Conservation (phyloP, 2,113 vertebrate genomes). For the Edolisoma coerulescens region DNA sequence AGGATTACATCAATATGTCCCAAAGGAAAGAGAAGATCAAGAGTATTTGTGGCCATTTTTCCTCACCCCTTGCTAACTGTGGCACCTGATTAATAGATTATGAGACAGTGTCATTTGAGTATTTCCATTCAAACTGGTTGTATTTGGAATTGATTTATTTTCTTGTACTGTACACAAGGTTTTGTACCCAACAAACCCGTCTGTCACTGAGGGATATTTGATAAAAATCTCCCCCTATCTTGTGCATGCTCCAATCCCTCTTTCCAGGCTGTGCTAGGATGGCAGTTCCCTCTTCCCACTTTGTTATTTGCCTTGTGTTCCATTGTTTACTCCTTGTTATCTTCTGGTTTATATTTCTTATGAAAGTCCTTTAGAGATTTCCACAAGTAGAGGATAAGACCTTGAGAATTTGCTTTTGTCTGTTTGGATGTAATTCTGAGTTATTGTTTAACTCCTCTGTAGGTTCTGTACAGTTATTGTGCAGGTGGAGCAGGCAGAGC, state of each 20-base stretch:
- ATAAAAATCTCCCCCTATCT: not conserved
- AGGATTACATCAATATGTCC: not conserved
- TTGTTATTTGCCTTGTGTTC: not conserved
- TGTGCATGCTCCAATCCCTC: not conserved
- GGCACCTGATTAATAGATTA: not conserved
- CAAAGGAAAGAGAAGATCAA: not conserved
- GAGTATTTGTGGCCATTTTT: not conserved
- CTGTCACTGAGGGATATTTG: not conserved
- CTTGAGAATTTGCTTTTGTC: conserved; percentile 15
- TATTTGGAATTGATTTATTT: not conserved
- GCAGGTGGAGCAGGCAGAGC: not conserved
- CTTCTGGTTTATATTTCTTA: not conserved
- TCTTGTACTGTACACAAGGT: not conserved
- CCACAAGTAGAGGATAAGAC: not conserved
- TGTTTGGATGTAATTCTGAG: not conserved
- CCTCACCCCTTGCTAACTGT: not conserved
- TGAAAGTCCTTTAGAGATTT: not conserved
- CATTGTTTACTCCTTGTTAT: conserved; percentile 7
- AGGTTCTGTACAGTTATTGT: not conserved
- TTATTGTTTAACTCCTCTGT: not conserved
- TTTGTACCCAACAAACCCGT: not conserved
- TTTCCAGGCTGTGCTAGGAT: not conserved
- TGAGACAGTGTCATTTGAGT: not conserved
- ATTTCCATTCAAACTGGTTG: not conserved
- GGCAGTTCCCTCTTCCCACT: not conserved